These are phyloP conservation scores for Hydrolagus colliei DNA, from an alignment of 2,797 vertebrate species.

Conservation along the genomic window DNA sequence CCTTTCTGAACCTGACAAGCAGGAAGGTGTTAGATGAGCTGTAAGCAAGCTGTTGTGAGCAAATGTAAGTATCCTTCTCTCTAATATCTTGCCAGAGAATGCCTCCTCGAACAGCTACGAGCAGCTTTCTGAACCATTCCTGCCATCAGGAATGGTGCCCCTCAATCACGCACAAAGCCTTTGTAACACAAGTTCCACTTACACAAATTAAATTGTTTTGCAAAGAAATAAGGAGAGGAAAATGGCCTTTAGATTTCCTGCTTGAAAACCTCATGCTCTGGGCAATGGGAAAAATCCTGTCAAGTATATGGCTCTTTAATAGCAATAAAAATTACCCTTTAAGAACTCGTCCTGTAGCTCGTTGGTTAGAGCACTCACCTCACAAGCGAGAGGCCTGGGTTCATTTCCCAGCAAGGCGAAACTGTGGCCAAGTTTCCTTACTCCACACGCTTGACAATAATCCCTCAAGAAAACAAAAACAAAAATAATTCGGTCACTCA, in stretches of 20 bases:
- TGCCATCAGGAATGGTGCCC: background rate
- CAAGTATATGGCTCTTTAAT: too few species aligned
- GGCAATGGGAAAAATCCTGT: too few species aligned
- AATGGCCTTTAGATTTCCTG: constrained; percentile 23
- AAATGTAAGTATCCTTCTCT: background rate
- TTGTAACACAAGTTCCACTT: background rate
- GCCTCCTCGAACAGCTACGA: background rate
- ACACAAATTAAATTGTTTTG: constrained; percentile 42
- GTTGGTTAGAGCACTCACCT: too few species aligned
- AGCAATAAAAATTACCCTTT: too few species aligned
- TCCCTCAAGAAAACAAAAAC: too few species aligned
- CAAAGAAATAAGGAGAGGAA: constrained; percentile 43
- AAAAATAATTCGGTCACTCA: too few species aligned
- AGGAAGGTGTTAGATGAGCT: background rate
- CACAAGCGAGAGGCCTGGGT: too few species aligned
- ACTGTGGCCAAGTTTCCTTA: too few species aligned
- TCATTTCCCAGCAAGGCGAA: too few species aligned
- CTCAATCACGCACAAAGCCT: background rate
- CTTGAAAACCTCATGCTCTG: too few species aligned
- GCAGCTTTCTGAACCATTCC: background rate
- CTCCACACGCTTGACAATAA: too few species aligned
- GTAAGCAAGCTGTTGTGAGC: background rate
- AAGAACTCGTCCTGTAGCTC: too few species aligned
- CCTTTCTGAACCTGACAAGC: background rate
- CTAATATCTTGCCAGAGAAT: background rate